Base-by-base conservation (phyloP, 1,140 invertebrate genomes). In the Monomorium pharaonis region DNA sequence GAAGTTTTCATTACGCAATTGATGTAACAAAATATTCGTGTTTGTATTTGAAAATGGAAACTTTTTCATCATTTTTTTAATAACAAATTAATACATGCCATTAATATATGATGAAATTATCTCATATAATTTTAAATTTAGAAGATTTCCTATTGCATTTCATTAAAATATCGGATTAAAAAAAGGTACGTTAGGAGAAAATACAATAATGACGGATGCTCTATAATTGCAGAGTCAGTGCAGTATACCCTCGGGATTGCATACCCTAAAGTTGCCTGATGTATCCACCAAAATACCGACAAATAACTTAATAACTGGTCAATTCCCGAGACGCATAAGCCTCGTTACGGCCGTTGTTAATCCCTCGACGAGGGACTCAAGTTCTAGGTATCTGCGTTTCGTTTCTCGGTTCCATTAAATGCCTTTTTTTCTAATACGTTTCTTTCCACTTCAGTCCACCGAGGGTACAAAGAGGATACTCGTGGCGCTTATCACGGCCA, bases 401-500 rank as follows among this genome's bases (percentile, higher is more conserved):
- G 4, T 54, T 33, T 5, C 9, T 51, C 30, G 2, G 44, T 60
- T n/a, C 5, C 58, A 49, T 42, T 18, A 67, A 63, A 44, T 14
- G 4, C 7, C 27, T 9, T 33, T 69, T 56, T 77, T 56, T 44
- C 33, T 63, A n/a, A 67, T 67, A 54, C 12, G 14, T 14, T 18
- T 75, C 10, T 56, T 42, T 42, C 4, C 42, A 24, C 27, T 65
- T 12, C 63, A 93, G 94, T 85, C 92, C 94, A 47, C 92, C 94
- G 70, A 96, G 96, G 89, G 96, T 97, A 44, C 96, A 96, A 88
- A 94, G 96, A 58, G 96, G 96, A 10, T 97, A 96, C 89, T 97
- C 97, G 42, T 97, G 97, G 97, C 96, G 97, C 81, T 92, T 97
- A 65, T 96, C 97, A 1, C 94, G 96, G 78, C 96, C 97, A 1